A percentile compares a stretch with the other conserved stretches of the same genome.
Conservation (phyloP, 1,140 invertebrate species). For the Penaeus indicus region DNA sequence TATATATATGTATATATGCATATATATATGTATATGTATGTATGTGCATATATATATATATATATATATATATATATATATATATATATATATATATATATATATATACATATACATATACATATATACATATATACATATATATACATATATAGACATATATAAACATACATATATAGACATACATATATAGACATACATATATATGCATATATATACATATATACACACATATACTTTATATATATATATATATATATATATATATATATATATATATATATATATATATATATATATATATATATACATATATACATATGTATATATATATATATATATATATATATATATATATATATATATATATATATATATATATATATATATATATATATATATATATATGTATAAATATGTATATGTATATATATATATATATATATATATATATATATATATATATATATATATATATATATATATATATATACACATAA, state of each 20-base stretch:
- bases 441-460: not conserved
- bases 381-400: slow-evolving; percentile 40
- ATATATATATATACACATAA: not conserved
- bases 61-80: slow-evolving; percentile 35
- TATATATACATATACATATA: not conserved
- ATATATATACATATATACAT: no score
- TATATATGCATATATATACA: not conserved
- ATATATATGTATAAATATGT: slow-evolving; percentile 16
- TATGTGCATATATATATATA: slow-evolving; percentile 19
- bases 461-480: not conserved
- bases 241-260: not conserved
- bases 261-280: not conserved
- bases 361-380: slow-evolving; percentile 43
- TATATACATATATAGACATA: no score
- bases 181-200: no score
- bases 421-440: slow-evolving; percentile 26
- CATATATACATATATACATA: not conserved
- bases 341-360: not conserved
- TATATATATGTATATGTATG: not conserved
- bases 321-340: no score
- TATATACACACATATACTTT: no score
- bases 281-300: no score
- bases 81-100: slow-evolving; percentile 26
- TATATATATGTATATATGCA: not conserved
- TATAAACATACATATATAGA: no score